Base-by-base conservation (phyloP, 2,113 vertebrate species). In the Accipiter cooperii region DNA sequence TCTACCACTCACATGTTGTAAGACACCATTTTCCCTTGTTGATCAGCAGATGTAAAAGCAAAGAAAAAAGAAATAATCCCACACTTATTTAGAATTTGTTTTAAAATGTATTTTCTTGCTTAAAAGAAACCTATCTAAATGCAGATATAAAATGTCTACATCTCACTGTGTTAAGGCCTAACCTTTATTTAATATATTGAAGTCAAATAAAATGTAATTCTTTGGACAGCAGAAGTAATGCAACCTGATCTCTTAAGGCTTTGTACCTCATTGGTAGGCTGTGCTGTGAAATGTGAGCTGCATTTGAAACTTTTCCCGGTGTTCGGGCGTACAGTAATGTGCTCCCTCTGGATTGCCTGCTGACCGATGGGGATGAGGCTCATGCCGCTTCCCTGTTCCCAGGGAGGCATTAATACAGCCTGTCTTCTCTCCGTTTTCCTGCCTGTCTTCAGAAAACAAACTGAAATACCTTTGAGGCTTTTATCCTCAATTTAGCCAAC, bases 401-500 rank as follows among this genome's bases (percentile, higher is more conserved):
- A 78, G 55, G 47, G 46, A 92, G n/a, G 29, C 18, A 74, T 84
- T 75, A 91, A 34, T 87, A n/a, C 12, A 42, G 57, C 42, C 70
- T 94, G 22, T 89, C 22, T 63, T 44, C 42, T 68, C 51, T 78
- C 51, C 2, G 1, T 64, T 91, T 92, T 49, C 49, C 18, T 84
- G 19, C 51, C 52, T 82, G 69, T 78, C 64, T 93, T 93, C 55
- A 66, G 60, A 70, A 87, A 44, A 79, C 55, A 77, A 91, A 61
- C 55, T 93, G 52, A 64, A 94, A 87, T 93, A 91, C 93, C 61
- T 93, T 79, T 89, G 94, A 84, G 93, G 84, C 44, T 93, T 88
- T 96, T 96, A 85, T 85, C 57, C 74, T 97, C 87, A 36, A 11
- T 93, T 93, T 91, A 96, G 36, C 89, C 57, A 85, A 52, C 38